These are phyloP conservation scores for Pollenia amentaria DNA, from an alignment of 2,888 invertebrate genomes.

Conservation along the genomic window DNA sequence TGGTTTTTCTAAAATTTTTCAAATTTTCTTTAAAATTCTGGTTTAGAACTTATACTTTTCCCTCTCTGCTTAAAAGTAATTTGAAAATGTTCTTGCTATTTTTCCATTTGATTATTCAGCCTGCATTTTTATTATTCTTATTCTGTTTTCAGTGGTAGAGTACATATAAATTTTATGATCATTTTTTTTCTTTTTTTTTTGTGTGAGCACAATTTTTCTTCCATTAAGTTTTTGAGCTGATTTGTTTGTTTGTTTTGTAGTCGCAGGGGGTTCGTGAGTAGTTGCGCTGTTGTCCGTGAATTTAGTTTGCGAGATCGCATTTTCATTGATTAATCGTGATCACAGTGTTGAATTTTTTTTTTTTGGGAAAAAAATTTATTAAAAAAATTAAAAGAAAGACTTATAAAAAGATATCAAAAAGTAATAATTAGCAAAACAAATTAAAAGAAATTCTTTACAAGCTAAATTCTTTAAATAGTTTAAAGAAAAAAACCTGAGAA, in stretches of 20 bases:
- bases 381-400: not conserved
- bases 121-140: constrained; percentile 35
- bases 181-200: constrained; percentile 39
- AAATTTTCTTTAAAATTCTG: no score
- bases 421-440: no score
- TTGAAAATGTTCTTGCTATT: not conserved
- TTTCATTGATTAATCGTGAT: constrained; percentile 65
- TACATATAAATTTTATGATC: constrained; percentile 38
- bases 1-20: no score
- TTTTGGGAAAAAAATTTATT: not conserved
- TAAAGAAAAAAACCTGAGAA: no score
- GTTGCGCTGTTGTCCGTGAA: constrained; percentile 70
- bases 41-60: no score
- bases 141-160: not conserved
- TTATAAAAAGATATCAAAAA: no score
- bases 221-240: constrained; percentile 10
- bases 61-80: not conserved
- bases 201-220: constrained; percentile 50
- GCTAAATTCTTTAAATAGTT: no score
- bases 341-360: constrained; percentile 17
- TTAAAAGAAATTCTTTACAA: no score
- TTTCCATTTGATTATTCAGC: constrained; percentile 17
- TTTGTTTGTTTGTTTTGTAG: constrained; percentile 36
- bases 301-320: constrained; percentile 71
- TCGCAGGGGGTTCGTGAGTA: constrained; percentile 70